Evolutionary conservation across 2,113 vertebrate genomes (phyloP), one percentile per base, ranked within the genome.

Genomic region (Epinephelus moara): DNA sequence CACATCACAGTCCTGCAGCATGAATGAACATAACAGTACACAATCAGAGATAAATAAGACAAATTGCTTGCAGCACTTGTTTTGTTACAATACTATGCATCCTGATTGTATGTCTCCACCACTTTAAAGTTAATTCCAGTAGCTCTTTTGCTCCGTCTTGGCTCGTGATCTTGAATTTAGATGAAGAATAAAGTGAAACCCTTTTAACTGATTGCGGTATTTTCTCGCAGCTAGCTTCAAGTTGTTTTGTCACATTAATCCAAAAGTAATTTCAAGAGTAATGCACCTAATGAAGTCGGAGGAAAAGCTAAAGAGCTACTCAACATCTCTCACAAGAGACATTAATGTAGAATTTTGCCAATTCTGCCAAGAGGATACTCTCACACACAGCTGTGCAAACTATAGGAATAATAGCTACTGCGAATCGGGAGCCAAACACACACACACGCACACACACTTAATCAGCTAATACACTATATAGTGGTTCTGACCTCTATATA

Each of bases 1-100:
- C 9, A 98, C 96, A 82, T 99, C 98, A 45, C 96, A 97, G 92
- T 98, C 98, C 98, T 99, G 92, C 67, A 93, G 93, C 25, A 55
- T 3, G 60, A 42, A 85, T 53, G 23, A 27, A 81, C 23, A 75
- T 5, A 69, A 79, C 9, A 55, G n/a, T 0, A 64, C 47, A 81
- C 70, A 71, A n/a, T 45, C 57, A 60, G n/a, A 81, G 23, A 60
- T 25, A 19, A 19, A 45, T 21, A 18, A 30, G 9, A 61, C 21
- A 40, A 18, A 30, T 18, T 33, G 21, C 40, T 18, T 47, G 12
- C 7, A n/a, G 5, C 4, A 17, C 33, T 21, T 61, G 42, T 47
- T 53, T 55, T 30, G n/a, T 49, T n/a, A 18, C 21, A 33, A 27
- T 1, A 13, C 15, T 2, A 18, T 17, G 12, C 40, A 23, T 15